phyloP scores from a whole-genome alignment of 1,140 invertebrate genomes.

The Euborellia annulipes region DNA sequence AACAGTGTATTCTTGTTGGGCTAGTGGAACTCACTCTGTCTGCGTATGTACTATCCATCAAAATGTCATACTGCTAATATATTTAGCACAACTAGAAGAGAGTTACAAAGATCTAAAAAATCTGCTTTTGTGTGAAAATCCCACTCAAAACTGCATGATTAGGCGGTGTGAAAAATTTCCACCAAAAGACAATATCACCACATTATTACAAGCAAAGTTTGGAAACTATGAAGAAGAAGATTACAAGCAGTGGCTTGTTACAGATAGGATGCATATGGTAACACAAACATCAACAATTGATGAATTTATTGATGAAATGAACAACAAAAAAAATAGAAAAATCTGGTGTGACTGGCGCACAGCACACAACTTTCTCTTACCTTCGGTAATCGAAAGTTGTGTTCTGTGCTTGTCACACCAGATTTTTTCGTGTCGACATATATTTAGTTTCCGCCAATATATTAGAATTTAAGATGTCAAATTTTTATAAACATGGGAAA shows the following conservation, averaged over 20 bases:
- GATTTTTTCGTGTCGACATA: too few relatives aligned
- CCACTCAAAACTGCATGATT: conserved; percentile 4
- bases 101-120: conserved; percentile 8
- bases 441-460: too few relatives aligned
- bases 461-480: too few relatives aligned
- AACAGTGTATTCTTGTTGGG: too few relatives aligned
- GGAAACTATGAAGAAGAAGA: conserved; percentile 1
- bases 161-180: conserved; percentile 9
- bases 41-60: conserved; percentile 8
- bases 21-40: conserved; percentile 2
- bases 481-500: too few relatives aligned
- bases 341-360: too few relatives aligned
- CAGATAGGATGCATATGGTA: conserved; percentile 2
- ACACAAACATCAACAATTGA: background rate
- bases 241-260: conserved; percentile 6
- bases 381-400: too few relatives aligned
- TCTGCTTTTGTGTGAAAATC: conserved; percentile 7
- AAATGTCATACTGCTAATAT: conserved; percentile 8
- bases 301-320: background rate
- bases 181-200: conserved; percentile 4
- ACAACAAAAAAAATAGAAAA: background rate
- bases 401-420: too few relatives aligned
- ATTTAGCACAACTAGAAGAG: conserved; percentile 8
- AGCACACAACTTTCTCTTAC: too few relatives aligned
- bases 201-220: conserved; percentile 6